phyloP scores from a whole-genome alignment of 1,140 invertebrate genomes.

The Neotoxoptera formosana region DNA sequence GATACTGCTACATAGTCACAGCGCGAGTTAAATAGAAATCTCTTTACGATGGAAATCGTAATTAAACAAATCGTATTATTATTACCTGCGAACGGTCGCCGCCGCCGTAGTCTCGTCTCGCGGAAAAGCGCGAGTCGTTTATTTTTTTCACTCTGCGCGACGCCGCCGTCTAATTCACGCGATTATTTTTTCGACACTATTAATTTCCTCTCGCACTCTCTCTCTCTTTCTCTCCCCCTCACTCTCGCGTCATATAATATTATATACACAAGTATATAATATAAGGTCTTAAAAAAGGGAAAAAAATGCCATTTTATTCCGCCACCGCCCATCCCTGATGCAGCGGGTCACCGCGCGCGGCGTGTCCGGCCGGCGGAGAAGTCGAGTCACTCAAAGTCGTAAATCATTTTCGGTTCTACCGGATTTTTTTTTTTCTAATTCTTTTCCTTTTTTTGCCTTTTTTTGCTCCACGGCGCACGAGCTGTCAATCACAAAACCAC shows the following conservation, averaged over 20 bases:
- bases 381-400: conserved; percentile 51
- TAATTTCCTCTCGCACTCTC: neutral
- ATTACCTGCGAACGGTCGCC: neutral
- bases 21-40: neutral
- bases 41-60: neutral
- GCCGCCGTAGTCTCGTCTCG: neutral
- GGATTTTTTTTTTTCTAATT: conserved; percentile 2
- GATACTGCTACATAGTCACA: neutral
- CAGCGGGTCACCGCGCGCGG: neutral
- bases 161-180: neutral
- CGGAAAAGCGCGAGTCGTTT: neutral
- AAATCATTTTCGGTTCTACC: conserved; percentile 42
- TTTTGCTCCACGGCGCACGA: conserved; percentile 26
- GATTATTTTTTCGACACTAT: conserved; percentile 24
- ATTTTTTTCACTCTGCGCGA: neutral
- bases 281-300: neutral
- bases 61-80: neutral
- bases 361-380: neutral
- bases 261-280: neutral
- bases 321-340: neutral
- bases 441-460: neutral
- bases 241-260: too few species aligned
- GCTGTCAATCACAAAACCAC: conserved; percentile 50
- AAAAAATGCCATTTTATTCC: neutral
- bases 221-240: too few species aligned